Evolutionary conservation across 2,888 invertebrate genomes (phyloP).

Genomic region (Limnephilus marmoratus): DNA sequence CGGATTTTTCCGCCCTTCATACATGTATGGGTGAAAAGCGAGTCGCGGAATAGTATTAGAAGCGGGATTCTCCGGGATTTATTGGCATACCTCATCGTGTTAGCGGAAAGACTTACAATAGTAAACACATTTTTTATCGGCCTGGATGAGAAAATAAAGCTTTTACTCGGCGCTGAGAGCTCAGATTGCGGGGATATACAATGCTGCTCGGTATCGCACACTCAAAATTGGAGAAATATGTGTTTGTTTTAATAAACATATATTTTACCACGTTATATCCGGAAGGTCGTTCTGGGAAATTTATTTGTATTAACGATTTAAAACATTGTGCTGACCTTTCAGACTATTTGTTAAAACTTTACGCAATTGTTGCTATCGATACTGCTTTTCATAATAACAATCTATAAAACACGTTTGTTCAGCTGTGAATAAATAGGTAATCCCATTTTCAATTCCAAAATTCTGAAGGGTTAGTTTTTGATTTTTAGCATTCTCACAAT

Average conservation of each 20-base stretch:
- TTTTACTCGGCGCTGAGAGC: conserved; percentile 61
- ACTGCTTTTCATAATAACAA: background rate
- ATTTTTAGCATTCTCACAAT: too few relatives aligned
- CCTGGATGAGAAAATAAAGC: conserved; percentile 59
- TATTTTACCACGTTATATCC: background rate
- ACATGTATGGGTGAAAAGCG: conserved; percentile 51
- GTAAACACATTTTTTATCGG: conserved; percentile 64
- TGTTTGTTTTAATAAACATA: conserved; percentile 31
- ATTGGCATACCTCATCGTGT: conserved; percentile 64
- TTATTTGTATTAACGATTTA: background rate
- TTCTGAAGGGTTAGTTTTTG: too few relatives aligned
- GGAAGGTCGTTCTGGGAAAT: background rate
- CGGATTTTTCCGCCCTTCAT: conserved; percentile 60
- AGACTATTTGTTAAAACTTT: background rate
- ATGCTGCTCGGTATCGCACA: conserved; percentile 27
- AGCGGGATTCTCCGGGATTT: conserved; percentile 59
- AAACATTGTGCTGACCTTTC: background rate
- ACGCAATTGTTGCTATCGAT: background rate
- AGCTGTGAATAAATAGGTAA: too few relatives aligned
- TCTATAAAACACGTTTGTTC: background rate
- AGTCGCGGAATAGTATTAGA: conserved; percentile 51
- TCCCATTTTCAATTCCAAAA: too few relatives aligned
- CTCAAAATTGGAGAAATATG: conserved; percentile 16
- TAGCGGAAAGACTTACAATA: conserved; percentile 62
- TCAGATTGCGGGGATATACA: conserved; percentile 52